These are phyloP conservation scores for Dermolepida albohirtum DNA, from an alignment of 2,888 invertebrate genomes.

Conservation along the genomic window DNA sequence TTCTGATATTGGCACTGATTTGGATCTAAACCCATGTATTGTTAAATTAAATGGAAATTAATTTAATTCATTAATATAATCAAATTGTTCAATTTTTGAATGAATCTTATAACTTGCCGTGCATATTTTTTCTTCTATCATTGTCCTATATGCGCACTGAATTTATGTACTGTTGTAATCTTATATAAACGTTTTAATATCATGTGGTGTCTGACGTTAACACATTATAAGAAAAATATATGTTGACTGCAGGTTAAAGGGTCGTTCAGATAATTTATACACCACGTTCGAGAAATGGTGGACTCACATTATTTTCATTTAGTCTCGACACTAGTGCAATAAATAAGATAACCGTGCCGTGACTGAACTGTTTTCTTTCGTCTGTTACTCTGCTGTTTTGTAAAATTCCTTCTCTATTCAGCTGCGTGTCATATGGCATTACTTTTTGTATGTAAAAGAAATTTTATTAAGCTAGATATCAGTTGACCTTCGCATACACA, in stretches of 20 bases:
- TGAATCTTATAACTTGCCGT: too few species aligned
- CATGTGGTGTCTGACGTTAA: constrained; percentile 6
- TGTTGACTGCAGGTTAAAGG: constrained; percentile 17
- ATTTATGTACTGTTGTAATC: too few species aligned
- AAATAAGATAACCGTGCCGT: constrained; percentile 32
- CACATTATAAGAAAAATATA: constrained; percentile 24
- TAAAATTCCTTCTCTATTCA: constrained; percentile 31
- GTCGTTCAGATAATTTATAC: constrained; percentile 28
- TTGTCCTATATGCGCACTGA: too few species aligned
- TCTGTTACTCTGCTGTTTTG: constrained; percentile 8
- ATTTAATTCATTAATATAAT: too few species aligned
- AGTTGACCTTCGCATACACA: constrained; percentile 23
- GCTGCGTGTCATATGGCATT: constrained; percentile 35
- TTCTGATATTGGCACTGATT: too few species aligned
- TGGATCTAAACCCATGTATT: too few species aligned
- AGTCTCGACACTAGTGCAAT: constrained; percentile 29
- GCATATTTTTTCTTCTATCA: too few species aligned
- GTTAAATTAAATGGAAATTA: too few species aligned
- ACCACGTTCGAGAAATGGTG: constrained; percentile 24
- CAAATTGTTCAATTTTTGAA: too few species aligned
- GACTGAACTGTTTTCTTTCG: constrained; percentile 11
- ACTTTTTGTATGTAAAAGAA: constrained; percentile 29
- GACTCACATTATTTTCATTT: constrained; percentile 30
- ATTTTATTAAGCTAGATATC: constrained; percentile 29
- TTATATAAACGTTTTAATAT: background rate